Base-by-base conservation (phyloP, 2,888 invertebrate species). In the Perithous albicinctus region DNA sequence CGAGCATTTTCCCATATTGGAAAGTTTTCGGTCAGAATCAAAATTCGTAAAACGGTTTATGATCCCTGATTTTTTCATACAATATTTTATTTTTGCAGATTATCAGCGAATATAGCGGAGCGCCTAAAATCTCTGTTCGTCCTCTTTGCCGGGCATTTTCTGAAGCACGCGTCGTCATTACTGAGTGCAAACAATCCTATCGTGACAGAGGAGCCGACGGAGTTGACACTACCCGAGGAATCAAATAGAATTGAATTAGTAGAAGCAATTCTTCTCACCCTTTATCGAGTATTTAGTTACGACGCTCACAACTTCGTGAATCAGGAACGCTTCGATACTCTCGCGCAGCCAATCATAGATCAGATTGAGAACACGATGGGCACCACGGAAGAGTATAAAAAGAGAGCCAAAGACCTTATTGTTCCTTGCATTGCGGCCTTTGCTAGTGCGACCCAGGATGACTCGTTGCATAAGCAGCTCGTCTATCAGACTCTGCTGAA, bases 401-500 rank as follows among this genome's bases (percentile, higher is more conserved):
- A 93, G 1, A 94, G 97, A 66, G 94, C 95, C 0, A 92, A 91
- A 67, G 93, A 94, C 61, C 91, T 95, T 23, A 93, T 98, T 38
- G 95, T 95, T n/a, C 96, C 96, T 0, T 97, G 97, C 89, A 94
- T 98, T 79, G 95, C 96, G 0, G 96, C 97, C 88, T 95, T 99
- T 88, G 96, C 97, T 0, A 95, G 96, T 10, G 96, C 97, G 0
- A 95, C 96, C 0, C 96, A 96, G 1, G 98, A 98, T 89, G 98
- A 98, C 91, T 95, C 97, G 0, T 93, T 97, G 32, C 98, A 98
- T 96, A 98, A 98, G 90, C 95, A 97, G 86, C 93, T 99, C 82
- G 98, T 98, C 91, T 98, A 98, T 92, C 97, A 98, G 91, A 95
- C 98, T 84, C 93, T 98, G 73, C 94, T 98, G 84, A 99, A 99